Evolutionary conservation across 2,113 vertebrate species (phyloP), one percentile per base, ranked within the genome.

Genomic region (Sitta europaea): DNA sequence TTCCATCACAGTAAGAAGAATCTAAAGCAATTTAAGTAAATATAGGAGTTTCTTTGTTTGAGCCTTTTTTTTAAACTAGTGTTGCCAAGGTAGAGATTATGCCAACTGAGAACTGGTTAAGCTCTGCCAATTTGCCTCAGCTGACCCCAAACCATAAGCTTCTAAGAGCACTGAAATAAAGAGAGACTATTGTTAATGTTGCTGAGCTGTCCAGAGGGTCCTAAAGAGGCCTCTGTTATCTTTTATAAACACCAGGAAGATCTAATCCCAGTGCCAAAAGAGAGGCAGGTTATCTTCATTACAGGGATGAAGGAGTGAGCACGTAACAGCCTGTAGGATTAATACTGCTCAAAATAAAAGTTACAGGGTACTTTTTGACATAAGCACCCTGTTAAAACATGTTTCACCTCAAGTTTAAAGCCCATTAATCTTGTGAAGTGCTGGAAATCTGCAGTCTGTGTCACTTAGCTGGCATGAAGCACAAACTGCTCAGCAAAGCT

Each of bases 221-320:
- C 47, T 91, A 68, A 88, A 62, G 74, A 91, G 77, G 82, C 51
- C 48, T 87, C 35, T 62, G 62, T 47, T 92, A 63, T 82, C 85
- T 83, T 92, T 82, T 51, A 86, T 74, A 92, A 96, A 83, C 23
- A 79, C 51, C 28, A 72, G 43, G 40, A 92, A 92, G 86, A 90
- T 93, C 63, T 92, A 90, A 93, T 88, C 40, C 88, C 88, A 91
- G 65, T 87, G 77, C 85, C 84, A 78, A 43, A 74, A 59, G 70
- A 79, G 62, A 82, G 67, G 48, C 58, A 73, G 85, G 90, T 82
- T 94, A 92, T 95, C 93, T 90, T 92, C 84, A 82, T 96, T 90
- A 83, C 4, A 0, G 14, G 27, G 67, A 61, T 61, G 81, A 88
- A 90, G 77, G 16, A 88, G 54, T 9, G 22, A 70, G 51, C 55